Conservation (phyloP, 2,888 invertebrate species). For the Caenorhabditis sp. region DNA sequence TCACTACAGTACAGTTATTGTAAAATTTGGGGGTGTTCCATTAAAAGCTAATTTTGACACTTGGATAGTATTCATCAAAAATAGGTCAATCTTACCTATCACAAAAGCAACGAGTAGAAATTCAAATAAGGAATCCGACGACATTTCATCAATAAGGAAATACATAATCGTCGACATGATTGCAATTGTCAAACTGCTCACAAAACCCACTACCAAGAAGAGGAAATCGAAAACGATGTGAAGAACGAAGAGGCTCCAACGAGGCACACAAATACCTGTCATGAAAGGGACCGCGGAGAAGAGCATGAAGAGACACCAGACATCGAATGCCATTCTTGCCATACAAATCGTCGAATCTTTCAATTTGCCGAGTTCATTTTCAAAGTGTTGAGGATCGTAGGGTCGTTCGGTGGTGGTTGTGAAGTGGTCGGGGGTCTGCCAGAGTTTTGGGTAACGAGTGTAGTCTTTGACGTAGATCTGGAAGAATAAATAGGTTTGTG, state of each 20-base stretch:
- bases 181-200: slow-evolving; percentile 46
- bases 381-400: slow-evolving; percentile 38
- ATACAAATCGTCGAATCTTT: slow-evolving; percentile 43
- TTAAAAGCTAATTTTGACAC: too few species aligned
- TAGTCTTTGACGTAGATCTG: too few species aligned
- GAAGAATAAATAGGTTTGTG: too few species aligned
- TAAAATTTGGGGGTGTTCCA: too few species aligned
- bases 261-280: slow-evolving; percentile 40
- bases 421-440: neutral
- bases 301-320: slow-evolving; percentile 46
- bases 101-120: slow-evolving; percentile 42
- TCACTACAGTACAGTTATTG: too few species aligned
- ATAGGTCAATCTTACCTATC: slow-evolving; percentile 32
- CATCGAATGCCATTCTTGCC: slow-evolving; percentile 45
- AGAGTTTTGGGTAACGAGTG: neutral
- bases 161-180: slow-evolving; percentile 48
- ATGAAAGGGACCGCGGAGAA: slow-evolving; percentile 41
- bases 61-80: too few species aligned
- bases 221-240: slow-evolving; percentile 50
- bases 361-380: slow-evolving; percentile 43
- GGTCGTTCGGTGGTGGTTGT: slow-evolving; percentile 17
- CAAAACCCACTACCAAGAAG: slow-evolving; percentile 41
- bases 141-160: slow-evolving; percentile 50
- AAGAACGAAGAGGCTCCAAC: slow-evolving; percentile 42
- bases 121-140: slow-evolving; percentile 36